Percentiles rank a stretch among this genome's conserved stretches.
These are phyloP conservation scores for Microvelia longipes DNA, from an alignment of 1,140 invertebrate genomes.

Conservation along the genomic window DNA sequence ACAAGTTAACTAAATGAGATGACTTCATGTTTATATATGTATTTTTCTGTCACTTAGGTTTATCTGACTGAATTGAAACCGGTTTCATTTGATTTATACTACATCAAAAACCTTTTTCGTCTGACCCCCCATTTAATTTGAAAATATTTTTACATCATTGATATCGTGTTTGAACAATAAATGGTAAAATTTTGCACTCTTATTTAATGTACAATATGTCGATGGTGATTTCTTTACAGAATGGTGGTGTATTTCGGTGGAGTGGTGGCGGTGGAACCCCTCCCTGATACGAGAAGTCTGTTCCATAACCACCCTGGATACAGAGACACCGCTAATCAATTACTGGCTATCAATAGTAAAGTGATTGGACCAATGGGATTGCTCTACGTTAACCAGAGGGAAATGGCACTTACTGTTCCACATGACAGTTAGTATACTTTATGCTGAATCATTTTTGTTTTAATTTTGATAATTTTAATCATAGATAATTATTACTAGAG, in stretches of 20 bases:
- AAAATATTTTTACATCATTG: no score
- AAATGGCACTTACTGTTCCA: slow-evolving; percentile 74
- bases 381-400: slow-evolving; percentile 76
- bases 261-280: slow-evolving; percentile 67
- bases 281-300: slow-evolving; percentile 58
- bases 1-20: no score
- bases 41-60: no score
- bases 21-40: no score
- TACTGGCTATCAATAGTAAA: slow-evolving; percentile 57
- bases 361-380: slow-evolving; percentile 67
- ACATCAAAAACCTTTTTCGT: no score
- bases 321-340: slow-evolving; percentile 62
- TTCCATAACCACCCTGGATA: slow-evolving; percentile 67
- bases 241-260: slow-evolving; percentile 81
- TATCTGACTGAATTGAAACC: no score
- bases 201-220: no score
- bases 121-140: no score
- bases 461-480: slow-evolving; percentile 14
- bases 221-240: slow-evolving; percentile 22
- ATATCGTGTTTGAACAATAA: no score
- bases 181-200: no score
- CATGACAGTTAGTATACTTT: slow-evolving; percentile 64
- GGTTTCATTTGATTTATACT: no score
- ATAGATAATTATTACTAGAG: no score
- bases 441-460: slow-evolving; percentile 4